Base-by-base conservation (phyloP, 2,888 invertebrate genomes). In the Plebejus melissa region DNA sequence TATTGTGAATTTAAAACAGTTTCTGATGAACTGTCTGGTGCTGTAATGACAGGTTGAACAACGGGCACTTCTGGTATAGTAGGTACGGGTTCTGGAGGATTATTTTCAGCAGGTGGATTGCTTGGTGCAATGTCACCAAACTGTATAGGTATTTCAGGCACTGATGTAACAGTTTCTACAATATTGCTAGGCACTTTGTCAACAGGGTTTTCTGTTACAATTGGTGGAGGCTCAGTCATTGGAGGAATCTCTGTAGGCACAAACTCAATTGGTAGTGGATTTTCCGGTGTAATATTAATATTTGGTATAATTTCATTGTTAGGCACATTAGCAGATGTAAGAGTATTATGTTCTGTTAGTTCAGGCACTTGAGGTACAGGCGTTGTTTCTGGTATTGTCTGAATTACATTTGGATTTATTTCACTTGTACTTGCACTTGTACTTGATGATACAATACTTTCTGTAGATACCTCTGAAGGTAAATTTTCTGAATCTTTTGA, bases 1-100 rank as follows among this genome's bases (percentile, higher is more conserved):
- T 36, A 65, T 65, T 65, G 65, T 38, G 78, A 69, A 58, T 79
- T 76, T 74, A 79, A 74, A 77, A 69, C 70, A 16, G 76, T 78
- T 74, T 50, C 50, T 7, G 50, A 32, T 13, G 72, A 72, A 72
- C 50, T 50, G 4, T 54, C 50, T 50, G 72, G 54, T 11, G 54
- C 16, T 28, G 32, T 32, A 32, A 7, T 72, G 16, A 72, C 46
- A 22, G 72, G 54, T 36, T 71, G 46, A 50, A 28, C 22, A 4
- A 72, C 2, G 32, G 54, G 72, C 13, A 54, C 72, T 72, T 72
- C 65, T 65, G 65, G 65, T 65, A 65, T 65, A 5, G 65, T 65
- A 16, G 5, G 32, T 65, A 65, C 13, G 1, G 65, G 32, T 65
- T 65, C 65, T 65, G 65, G 60, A 60, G 60, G 65, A 4, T 65